Evolutionary conservation across 2,888 invertebrate genomes (phyloP).

Genomic region (Phania funesta): DNA sequence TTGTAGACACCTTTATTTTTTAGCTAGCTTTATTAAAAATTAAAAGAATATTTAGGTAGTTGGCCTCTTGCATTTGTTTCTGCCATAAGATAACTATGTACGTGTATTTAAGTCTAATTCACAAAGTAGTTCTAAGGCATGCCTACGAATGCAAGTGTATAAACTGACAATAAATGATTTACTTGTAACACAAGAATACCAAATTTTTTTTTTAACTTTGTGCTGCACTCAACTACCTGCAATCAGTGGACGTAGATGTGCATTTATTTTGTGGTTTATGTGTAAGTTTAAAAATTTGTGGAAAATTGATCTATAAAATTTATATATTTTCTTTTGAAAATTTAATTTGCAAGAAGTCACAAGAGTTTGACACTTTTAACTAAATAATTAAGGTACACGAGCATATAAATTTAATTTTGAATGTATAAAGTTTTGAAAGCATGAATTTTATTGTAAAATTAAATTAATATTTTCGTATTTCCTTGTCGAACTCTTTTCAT

Average conservation of each 20-base stretch:
- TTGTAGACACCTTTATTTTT: too few relatives aligned
- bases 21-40: too few relatives aligned
- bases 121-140: too few relatives aligned
- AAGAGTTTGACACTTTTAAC: constrained; percentile 9
- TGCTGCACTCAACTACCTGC: not conserved
- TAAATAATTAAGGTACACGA: not conserved
- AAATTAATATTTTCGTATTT: too few relatives aligned
- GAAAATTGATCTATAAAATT: constrained; percentile 37
- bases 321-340: constrained; percentile 37
- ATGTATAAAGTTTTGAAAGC: not conserved
- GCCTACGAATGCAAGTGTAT: not conserved
- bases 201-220: constrained; percentile 12
- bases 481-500: too few relatives aligned
- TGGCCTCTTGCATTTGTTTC: constrained; percentile 18
- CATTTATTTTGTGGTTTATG: constrained; percentile 5
- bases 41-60: constrained; percentile 5
- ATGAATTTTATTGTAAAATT: not conserved
- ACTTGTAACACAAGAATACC: constrained; percentile 6
- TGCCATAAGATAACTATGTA: not conserved
- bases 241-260: not conserved
- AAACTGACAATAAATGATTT: constrained; percentile 63
- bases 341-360: constrained; percentile 34
- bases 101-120: not conserved
- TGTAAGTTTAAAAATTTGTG: constrained; percentile 12
- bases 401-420: not conserved